Percentiles rank a stretch among this genome's conserved stretches.
Evolutionary conservation across 2,888 invertebrate species (phyloP).

Genomic region (Synergus gifuensis): DNA sequence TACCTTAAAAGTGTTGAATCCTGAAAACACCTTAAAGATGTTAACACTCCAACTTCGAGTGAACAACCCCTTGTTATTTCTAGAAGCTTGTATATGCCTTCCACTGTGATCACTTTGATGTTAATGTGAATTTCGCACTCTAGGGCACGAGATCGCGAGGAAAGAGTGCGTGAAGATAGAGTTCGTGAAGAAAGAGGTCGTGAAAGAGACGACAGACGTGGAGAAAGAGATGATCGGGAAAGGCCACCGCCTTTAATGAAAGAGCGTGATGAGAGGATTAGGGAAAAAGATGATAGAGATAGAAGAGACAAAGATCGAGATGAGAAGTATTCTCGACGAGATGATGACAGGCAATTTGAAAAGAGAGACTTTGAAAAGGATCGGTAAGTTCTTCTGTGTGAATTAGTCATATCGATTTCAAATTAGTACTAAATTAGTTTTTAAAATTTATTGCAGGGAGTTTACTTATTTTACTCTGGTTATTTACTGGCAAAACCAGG

Average conservation of each 20-base stretch:
- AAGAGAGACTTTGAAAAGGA: constrained; percentile 74
- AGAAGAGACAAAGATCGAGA: constrained; percentile 71
- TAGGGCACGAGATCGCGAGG: constrained; percentile 64
- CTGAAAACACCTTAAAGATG: too few species aligned
- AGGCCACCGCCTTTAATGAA: constrained; percentile 65
- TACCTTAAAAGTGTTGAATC: too few species aligned
- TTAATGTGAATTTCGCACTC: constrained; percentile 56
- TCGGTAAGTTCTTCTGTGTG: constrained; percentile 61
- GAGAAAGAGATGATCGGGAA: constrained; percentile 75
- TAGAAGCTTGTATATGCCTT: not conserved
- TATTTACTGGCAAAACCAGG: too few species aligned
- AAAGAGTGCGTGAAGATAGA: constrained; percentile 52
- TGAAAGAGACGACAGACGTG: constrained; percentile 64
- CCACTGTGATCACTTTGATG: not conserved
- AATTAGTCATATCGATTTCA: not conserved
- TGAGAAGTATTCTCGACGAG: constrained; percentile 70
- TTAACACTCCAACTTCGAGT: too few species aligned
- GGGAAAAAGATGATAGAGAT: constrained; percentile 73
- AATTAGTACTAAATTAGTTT: not conserved
- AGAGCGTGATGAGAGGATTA: constrained; percentile 70
- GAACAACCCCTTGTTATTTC: too few species aligned
- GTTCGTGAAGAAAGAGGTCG: constrained; percentile 47
- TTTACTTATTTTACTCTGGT: too few species aligned
- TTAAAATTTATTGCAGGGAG: not conserved
- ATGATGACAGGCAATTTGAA: constrained; percentile 69